Conservation (phyloP, 2,113 vertebrate genomes). For the Vireo altiloquus region DNA sequence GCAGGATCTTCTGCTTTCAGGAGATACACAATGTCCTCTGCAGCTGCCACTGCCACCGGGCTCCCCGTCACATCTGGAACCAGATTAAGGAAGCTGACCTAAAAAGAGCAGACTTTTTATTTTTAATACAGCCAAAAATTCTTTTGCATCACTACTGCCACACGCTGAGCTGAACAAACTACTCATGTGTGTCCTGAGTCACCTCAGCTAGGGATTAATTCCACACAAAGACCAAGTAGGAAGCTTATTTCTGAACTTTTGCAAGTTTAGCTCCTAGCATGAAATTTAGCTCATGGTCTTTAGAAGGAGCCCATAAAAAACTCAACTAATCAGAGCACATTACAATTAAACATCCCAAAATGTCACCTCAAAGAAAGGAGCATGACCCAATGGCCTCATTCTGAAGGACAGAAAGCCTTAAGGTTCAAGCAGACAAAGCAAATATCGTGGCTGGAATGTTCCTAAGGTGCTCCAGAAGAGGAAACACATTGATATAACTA, state of each 20-base stretch:
- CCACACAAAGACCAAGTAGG: neutral
- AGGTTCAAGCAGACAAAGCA: neutral
- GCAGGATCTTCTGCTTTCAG: conserved; percentile 76
- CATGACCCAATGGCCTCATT: neutral
- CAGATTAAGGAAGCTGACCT: conserved; percentile 86
- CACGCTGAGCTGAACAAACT: neutral
- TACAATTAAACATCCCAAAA: neutral
- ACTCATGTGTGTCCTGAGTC: neutral
- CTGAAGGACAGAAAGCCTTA: neutral
- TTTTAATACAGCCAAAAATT: neutral
- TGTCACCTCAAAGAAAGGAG: neutral
- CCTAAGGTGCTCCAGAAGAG: neutral
- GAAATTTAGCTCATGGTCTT: neutral
- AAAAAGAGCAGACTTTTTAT: conserved; percentile 40
- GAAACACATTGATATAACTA: neutral
- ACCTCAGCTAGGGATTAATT: neutral
- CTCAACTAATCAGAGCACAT: neutral
- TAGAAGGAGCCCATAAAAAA: neutral
- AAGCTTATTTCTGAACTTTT: neutral
- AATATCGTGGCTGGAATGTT: rapidly evolving
- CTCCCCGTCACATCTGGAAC: conserved; percentile 74
- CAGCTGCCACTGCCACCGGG: conserved; percentile 77
- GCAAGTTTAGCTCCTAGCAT: neutral
- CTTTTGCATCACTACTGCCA: neutral
- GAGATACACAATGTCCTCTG: conserved; percentile 84